Base-by-base conservation (phyloP, 2,888 invertebrate species). In the Brenthis ino region DNA sequence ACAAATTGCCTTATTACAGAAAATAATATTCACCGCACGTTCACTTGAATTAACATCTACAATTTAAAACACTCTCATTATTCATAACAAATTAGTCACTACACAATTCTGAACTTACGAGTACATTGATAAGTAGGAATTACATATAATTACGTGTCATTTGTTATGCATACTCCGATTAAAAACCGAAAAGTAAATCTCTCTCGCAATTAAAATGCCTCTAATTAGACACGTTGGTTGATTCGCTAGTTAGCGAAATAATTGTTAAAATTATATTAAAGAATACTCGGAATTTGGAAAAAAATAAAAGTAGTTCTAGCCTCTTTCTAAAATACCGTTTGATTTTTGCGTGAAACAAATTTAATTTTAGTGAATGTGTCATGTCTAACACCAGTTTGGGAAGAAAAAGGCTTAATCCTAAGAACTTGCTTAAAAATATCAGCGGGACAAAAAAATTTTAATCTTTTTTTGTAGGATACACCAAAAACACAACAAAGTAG, bases 31-130 rank as follows among this genome's bases (percentile, higher is more conserved):
- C 78, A 82, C 77, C 73, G 77, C 77, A 47, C n/a, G 76, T 77
- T 76, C 75, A 73, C 65, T 71, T 72, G 73, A 77, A 84, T 86
- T 85, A 84, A 81, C 84, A 86, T 89, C 83, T 84, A 82, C 84
- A 85, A 85, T 85, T 82, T 73, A 66, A 78, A 77, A 80, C 76
- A 77, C 70, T 77, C 75, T 76, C 84, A 87, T 90, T 85, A 82
- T 87, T 89, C 88, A 88, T 81, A 78, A 79, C 79, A 85, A 82
- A 83, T 84, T 84, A 83, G 80, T 80, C 78, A 78, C 77, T 80
- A 77, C 76, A 75, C 70, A 76, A 75, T 77, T 72, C 70, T 72
- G 69, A 74, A 66, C 69, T 60, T 63, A 64, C 33, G 3, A 33
- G 33, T 33, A 37, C 54, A 55, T 57, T 57, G 63, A 68, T 63